A percentile compares a stretch with the other conserved stretches of the same genome.
These are phyloP conservation scores for Copidosoma floridanum DNA, from an alignment of 1,140 invertebrate species.

Conservation along the genomic window DNA sequence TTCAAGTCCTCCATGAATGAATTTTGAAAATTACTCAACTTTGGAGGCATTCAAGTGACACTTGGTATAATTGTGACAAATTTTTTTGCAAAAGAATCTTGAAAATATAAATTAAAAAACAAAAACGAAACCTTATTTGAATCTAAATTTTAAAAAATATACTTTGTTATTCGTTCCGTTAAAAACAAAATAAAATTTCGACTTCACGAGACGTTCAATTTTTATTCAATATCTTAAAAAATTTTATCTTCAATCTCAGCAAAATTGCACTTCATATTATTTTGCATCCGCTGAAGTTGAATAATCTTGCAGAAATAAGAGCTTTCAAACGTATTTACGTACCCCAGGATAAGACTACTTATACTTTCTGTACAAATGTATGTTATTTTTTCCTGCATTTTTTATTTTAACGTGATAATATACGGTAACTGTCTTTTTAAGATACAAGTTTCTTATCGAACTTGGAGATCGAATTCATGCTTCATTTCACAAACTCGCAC, in stretches of 20 bases:
- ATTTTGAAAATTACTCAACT: no score
- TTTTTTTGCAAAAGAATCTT: not conserved
- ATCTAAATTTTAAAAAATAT: not conserved
- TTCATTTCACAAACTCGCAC: not conserved
- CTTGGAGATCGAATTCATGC: constrained; percentile 6
- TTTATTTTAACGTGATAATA: constrained; percentile 21
- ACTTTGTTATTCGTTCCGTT: not conserved
- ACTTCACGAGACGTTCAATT: not conserved
- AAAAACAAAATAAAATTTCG: constrained; percentile 9
- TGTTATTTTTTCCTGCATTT: constrained; percentile 7
- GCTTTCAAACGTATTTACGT: not conserved
- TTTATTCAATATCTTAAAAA: constrained; percentile 1
- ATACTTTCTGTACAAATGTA: constrained; percentile 18
- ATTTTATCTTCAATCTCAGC: not conserved
- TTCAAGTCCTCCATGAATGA: no score
- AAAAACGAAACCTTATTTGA: not conserved
- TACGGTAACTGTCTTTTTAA: constrained; percentile 16
- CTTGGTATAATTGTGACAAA: no score
- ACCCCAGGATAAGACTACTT: constrained; percentile 1
- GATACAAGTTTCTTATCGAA: constrained; percentile 10
- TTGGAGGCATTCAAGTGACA: no score
- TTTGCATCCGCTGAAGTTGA: not conserved
- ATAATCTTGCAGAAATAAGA: constrained; percentile 1
- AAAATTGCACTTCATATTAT: not conserved
- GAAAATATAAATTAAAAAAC: not conserved